These are phyloP conservation scores for Orussus abietinus DNA, from an alignment of 1,140 invertebrate species.

Conservation along the genomic window DNA sequence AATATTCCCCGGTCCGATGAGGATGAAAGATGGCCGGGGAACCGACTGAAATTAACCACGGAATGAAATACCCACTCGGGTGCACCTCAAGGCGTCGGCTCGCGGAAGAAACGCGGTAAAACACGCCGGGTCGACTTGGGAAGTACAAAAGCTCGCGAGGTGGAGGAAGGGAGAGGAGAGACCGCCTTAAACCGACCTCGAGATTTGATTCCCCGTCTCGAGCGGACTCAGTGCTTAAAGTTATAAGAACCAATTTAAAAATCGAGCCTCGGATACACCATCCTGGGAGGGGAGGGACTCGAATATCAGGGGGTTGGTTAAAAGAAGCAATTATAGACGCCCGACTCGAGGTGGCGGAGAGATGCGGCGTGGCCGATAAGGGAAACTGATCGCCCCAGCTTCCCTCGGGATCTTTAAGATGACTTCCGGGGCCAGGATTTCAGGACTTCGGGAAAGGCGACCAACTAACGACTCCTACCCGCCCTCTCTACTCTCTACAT, in stretches of 20 bases:
- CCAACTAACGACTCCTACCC: no score
- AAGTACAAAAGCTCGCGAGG: constrained; percentile 2
- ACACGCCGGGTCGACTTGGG: constrained; percentile 5
- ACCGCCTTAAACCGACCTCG: constrained; percentile 36
- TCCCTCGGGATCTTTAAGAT: constrained; percentile 4
- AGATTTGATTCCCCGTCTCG: constrained; percentile 34
- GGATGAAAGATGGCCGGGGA: constrained; percentile 24
- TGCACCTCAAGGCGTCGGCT: constrained; percentile 15
- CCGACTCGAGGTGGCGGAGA: constrained; percentile 29
- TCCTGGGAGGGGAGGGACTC: constrained; percentile 24
- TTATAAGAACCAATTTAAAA: constrained; percentile 52
- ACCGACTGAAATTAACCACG: constrained; percentile 22
- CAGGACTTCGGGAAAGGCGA: no score
- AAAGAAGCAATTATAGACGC: constrained; percentile 47
- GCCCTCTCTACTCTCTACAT: constrained; percentile 3
- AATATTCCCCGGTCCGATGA: constrained; percentile 21
- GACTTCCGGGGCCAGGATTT: no score
- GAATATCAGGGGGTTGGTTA: constrained; percentile 46
- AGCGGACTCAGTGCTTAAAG: constrained; percentile 29
- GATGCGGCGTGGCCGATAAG: constrained; percentile 37
- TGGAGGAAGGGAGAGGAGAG: constrained; percentile 10
- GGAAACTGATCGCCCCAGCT: constrained; percentile 33
- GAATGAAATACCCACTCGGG: constrained; percentile 22
- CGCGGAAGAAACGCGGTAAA: no score
- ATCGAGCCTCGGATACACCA: constrained; percentile 28